Evolutionary conservation across 1,140 invertebrate species (phyloP), one percentile per base, ranked within the genome.

Genomic region (Cydia amplana): DNA sequence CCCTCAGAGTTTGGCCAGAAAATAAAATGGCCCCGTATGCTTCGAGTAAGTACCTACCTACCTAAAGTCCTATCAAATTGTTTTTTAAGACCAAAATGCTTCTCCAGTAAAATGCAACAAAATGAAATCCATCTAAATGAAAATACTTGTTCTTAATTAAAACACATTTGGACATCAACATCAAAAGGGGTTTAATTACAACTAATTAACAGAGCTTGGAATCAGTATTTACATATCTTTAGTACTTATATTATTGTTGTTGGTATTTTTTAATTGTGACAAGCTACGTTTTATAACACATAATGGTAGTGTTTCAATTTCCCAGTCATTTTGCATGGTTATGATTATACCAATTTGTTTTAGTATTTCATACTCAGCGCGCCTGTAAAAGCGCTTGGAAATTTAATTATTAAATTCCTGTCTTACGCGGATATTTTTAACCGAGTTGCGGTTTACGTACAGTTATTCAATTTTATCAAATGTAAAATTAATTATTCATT

Each of bases 181-280:
- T 55, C n/a, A 55, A 55, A 55, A 55, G n/a, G 51, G 51, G 1
- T 55, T 55, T 55, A 55, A 55, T 55, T 55, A 18, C 51, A 18
- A 55, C n/a, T 9, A 55, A 55, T 55, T 55, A 55, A 18, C 51
- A 55, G 9, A 55, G 7, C n/a, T 18, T 55, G 51, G 16, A 49
- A 18, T 55, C 51, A 18, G n/a, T 18, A 55, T 55, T 55, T 55
- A 18, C 16, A 18, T 55, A 12, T 51, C 49, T 32, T 32, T 4
- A 6, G n/a, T n/a, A n/a, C n/a, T n/a, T 32, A 49, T 16, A 16
- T 16, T 49, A 49, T 49, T 49, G 46, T 46, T 46, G 43, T 46
- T 46, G 14, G 43, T 14, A 46, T 46, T 46, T 16, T 18, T 51
- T 18, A 51, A 51, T 51, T n/a, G 6, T 55, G 16, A 20, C 51